Conservation (phyloP, 2,113 vertebrate genomes). For the Mustelus asterias region DNA sequence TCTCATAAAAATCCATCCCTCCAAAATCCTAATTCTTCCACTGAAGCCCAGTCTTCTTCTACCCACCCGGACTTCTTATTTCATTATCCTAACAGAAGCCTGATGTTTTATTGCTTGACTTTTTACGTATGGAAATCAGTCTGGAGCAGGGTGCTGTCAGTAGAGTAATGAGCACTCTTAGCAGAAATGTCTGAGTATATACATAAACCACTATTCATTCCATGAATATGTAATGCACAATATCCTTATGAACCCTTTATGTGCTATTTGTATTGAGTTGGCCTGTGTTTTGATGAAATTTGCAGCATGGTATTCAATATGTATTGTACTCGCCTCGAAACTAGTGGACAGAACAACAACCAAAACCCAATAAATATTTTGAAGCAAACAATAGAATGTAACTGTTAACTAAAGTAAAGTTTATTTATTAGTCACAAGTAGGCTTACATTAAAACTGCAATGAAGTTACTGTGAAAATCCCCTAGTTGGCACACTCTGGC, state of each 20-base stretch:
- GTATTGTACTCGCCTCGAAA: not conserved
- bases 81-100: not conserved
- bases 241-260: not conserved
- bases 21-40: not conserved
- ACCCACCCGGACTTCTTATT: not conserved
- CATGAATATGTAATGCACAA: slow-evolving; percentile 2
- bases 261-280: not conserved
- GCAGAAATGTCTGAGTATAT: not conserved
- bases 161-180: not conserved
- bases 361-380: not conserved
- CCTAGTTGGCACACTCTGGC: no score
- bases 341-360: not conserved
- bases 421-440: no score
- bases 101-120: not conserved
- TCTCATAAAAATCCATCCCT: not conserved
- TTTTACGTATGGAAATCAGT: not conserved
- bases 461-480: no score
- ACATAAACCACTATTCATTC: not conserved
- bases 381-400: not conserved
- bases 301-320: not conserved
- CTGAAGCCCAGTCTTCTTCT: not conserved
- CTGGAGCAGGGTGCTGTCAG: not conserved
- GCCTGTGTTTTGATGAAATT: not conserved
- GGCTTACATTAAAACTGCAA: no score
- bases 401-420: not conserved